Evolutionary conservation across 2,113 vertebrate genomes (phyloP), one percentile per base, ranked within the genome.

Genomic region (Petaurus breviceps): DNA sequence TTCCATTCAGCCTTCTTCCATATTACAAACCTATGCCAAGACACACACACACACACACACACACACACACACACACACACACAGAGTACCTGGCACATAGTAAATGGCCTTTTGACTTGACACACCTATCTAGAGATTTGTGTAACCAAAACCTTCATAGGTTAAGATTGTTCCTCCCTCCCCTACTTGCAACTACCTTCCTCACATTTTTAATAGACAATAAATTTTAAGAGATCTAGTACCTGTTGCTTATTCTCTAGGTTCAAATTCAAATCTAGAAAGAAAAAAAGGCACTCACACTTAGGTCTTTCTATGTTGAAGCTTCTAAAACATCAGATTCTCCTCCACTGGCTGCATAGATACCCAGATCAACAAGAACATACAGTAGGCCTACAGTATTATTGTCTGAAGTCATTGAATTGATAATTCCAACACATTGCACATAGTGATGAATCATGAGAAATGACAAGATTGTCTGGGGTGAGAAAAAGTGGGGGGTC

Each of bases 381-480:
- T 93, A 68, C 54, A 95, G 93, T 84, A 23, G 37, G 16, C 5
- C 12, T 54, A 77, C n/a, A 77, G 37, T 89, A 95, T 51, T 90
- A 57, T n/a, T 46, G 22, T 16, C 92, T 94, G 43, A 57, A 94
- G 49, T 93, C 91, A 95, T 47, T 53, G 84, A 97, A 92, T 31
- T 31, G 28, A 89, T 93, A 16, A 43, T 31, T 95, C 61, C 24
- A 77, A 92, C 92, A 91, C 53, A 84, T 91, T 94, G 24, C 22
- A 92, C 12, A 61, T 37, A 93, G 95, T 92, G 94, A 96, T 96
- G 96, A 97, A 94, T 93, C 93, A 51, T n/a, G 95, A 93, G 61
- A 95, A 95, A 91, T 94, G 95, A 25, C 61, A 95, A 94, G 89
- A 95, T 96, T 92, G 51, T 43, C 90, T 95, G 93, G 97, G 96